Evolutionary conservation across 2,113 vertebrate species (phyloP).

Genomic region (Epinephelus lanceolatus): DNA sequence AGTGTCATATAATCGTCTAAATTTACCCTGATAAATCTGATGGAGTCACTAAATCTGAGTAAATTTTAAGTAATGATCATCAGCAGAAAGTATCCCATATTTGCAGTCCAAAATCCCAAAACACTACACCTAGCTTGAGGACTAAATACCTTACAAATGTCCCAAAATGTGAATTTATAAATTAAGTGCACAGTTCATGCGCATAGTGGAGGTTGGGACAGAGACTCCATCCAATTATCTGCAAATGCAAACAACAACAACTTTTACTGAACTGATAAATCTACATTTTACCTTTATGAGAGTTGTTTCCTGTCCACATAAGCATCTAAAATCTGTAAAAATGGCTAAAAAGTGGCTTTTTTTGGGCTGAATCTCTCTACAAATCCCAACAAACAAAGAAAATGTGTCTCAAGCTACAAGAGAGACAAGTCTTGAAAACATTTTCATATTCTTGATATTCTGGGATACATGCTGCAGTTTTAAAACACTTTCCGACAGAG

Average conservation of each 20-base stretch:
- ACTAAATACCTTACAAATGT: background rate
- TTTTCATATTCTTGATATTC: background rate
- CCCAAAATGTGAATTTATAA: background rate
- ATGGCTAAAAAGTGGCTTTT: background rate
- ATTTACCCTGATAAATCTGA: background rate
- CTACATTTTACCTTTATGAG: background rate
- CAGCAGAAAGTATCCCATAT: background rate
- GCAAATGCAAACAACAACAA: background rate
- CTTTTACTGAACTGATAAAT: background rate
- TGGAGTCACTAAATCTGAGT: background rate
- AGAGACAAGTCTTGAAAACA: background rate
- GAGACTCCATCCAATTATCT: background rate
- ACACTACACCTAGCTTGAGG: background rate
- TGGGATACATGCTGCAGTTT: background rate
- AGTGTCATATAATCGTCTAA: no score
- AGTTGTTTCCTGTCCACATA: conserved; percentile 3
- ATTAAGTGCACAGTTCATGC: background rate
- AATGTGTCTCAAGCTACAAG: background rate
- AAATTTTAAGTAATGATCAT: background rate
- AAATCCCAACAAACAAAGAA: background rate
- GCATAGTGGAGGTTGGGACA: background rate
- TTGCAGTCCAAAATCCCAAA: background rate
- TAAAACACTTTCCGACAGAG: background rate
- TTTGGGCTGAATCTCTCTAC: background rate
- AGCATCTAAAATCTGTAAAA: background rate